Evolutionary conservation across 2,888 invertebrate species (phyloP).

Genomic region (Rotaria magnacalcarata): DNA sequence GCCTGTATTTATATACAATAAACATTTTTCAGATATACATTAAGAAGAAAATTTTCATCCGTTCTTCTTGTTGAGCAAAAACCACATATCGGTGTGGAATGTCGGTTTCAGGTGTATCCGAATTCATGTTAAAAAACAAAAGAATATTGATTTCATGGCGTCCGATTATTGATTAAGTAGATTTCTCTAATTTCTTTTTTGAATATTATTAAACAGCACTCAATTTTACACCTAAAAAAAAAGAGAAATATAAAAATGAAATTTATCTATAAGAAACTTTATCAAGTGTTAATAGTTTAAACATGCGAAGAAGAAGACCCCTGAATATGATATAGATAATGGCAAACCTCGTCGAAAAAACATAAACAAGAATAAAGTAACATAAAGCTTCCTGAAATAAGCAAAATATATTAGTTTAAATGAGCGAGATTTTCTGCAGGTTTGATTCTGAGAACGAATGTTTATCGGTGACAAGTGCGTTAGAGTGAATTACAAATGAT

Average conservation of each 20-base stretch:
- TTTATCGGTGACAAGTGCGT: neutral
- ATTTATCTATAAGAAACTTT: neutral
- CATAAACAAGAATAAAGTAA: neutral
- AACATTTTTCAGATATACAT: neutral
- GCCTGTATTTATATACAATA: neutral
- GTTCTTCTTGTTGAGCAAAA: neutral
- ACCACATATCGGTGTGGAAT: neutral
- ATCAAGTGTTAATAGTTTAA: neutral
- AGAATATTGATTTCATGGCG: neutral
- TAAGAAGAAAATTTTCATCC: neutral
- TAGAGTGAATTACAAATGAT: neutral
- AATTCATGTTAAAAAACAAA: neutral
- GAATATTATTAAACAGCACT: neutral
- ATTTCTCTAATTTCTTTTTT: neutral
- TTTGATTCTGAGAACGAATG: neutral
- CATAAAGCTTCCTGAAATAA: neutral
- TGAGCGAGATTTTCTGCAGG: neutral
- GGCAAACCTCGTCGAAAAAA: neutral
- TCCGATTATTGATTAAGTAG: neutral
- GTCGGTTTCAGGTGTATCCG: neutral
- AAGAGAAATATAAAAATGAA: neutral
- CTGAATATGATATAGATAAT: neutral
- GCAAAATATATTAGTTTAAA: neutral
- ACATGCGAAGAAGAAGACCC: neutral
- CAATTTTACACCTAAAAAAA: slow-evolving; percentile 32